Base-by-base conservation (phyloP, 2,113 vertebrate genomes). In the Eira barbara region DNA sequence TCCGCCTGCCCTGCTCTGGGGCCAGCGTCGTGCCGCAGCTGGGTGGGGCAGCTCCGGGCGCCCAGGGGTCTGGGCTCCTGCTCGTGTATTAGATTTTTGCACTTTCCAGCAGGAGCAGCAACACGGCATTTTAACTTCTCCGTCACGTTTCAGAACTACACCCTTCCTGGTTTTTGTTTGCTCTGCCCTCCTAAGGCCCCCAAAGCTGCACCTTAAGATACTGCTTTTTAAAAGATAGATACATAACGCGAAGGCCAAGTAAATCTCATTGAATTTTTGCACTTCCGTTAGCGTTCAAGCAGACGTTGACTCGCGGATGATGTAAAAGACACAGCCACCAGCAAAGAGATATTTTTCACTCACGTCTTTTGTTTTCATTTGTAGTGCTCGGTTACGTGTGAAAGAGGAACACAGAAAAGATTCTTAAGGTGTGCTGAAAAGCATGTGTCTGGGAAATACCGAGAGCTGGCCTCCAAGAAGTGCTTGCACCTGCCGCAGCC, bases 381-480 rank as follows among this genome's bases (percentile, higher is more conserved):
- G 27, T 95, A 99, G 99, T 99, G 99, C 91, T 99, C 99, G 18
- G 99, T 97, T 42, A 99, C 99, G 0, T 99, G 99, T 92, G 99
- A 99, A 18, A 97, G 88, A 81, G 99, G 99, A 21, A 90, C 98
- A n/a, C 99, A 99, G 97, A 96, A 96, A 23, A 99, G 99, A 42
- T 98, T 99, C 89, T 97, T 99, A 17, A 99, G 98, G 83, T 99
- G 99, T 98, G 99, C 98, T 8, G 99, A 99, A 83, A 99, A 99
- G 97, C 99, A 99, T n/a, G 25, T 98, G 12, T 99, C 99, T 5
- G 99, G 99, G 55, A 99, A 99, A 94, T 99, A 99, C 97, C 98
- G 97, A 47, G 99, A 99, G 76, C 98, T 99, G 87, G 97, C 98
- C 42, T 95, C 97, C 17, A 99, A 98, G 97, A 99, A 99, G 96